Evolutionary conservation across 2,888 invertebrate species (phyloP).

Genomic region (Oligia latruncula): DNA sequence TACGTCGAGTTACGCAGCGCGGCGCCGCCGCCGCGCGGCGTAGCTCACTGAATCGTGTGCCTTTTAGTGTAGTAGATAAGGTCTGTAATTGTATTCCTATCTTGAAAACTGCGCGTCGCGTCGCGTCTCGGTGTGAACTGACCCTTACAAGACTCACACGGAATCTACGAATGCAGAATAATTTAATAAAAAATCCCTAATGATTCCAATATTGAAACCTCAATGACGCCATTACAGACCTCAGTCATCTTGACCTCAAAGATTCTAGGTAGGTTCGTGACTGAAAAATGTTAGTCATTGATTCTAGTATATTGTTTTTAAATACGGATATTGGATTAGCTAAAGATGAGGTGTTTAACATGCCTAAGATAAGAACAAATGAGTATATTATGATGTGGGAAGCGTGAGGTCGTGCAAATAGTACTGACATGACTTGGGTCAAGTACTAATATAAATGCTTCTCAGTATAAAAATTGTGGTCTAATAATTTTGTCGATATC

Average conservation of each 20-base stretch:
- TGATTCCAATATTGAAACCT: slow-evolving; percentile 33
- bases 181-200: slow-evolving; percentile 39
- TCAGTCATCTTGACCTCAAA: slow-evolving; percentile 66
- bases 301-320: slow-evolving; percentile 57
- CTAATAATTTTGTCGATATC: neutral
- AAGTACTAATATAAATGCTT: slow-evolving; percentile 25
- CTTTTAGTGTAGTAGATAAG: too few relatives aligned
- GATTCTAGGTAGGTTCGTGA: slow-evolving; percentile 63
- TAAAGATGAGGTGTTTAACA: slow-evolving; percentile 46
- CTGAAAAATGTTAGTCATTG: slow-evolving; percentile 63
- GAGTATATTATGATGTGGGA: slow-evolving; percentile 30
- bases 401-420: slow-evolving; percentile 47
- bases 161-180: neutral
- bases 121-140: too few relatives aligned
- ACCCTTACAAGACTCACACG: neutral
- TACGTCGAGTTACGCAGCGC: too few relatives aligned
- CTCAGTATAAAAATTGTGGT: neutral
- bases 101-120: too few relatives aligned
- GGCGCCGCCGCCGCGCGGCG: too few relatives aligned
- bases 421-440: slow-evolving; percentile 38
- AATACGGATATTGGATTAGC: slow-evolving; percentile 60
- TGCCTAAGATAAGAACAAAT: slow-evolving; percentile 15
- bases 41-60: too few relatives aligned
- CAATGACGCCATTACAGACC: slow-evolving; percentile 56
- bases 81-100: too few relatives aligned